phyloP scores from a whole-genome alignment of 2,888 invertebrate species.

The Iphiclides podalirius region DNA sequence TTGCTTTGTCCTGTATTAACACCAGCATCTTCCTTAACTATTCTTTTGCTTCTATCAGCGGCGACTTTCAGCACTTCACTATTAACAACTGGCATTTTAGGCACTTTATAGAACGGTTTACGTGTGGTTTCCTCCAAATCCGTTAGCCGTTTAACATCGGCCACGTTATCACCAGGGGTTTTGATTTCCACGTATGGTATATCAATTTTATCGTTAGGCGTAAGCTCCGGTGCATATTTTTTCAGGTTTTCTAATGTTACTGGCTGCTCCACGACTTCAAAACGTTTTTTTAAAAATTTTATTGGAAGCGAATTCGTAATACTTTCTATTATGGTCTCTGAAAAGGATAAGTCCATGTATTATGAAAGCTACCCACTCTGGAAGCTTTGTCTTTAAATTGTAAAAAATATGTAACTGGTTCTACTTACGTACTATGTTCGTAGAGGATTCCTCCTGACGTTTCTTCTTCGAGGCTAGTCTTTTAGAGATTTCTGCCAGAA shows the following conservation, averaged over 20 bases:
- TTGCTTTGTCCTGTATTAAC: conserved; percentile 56
- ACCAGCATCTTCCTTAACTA: conserved; percentile 46
- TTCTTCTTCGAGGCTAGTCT: conserved; percentile 55
- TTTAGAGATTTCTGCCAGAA: conserved; percentile 58
- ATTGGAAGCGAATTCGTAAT: conserved; percentile 63
- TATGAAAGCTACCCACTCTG: too few species aligned
- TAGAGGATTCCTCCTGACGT: conserved; percentile 48
- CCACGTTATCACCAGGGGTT: conserved; percentile 24
- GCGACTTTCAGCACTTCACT: conserved; percentile 58
- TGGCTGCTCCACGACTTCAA: conserved; percentile 48
- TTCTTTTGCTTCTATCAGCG: conserved; percentile 37
- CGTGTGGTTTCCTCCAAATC: conserved; percentile 27
- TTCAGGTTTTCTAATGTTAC: conserved; percentile 55
- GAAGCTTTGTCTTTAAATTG: too few species aligned
- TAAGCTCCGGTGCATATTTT: conserved; percentile 55
- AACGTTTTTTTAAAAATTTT: conserved; percentile 47
- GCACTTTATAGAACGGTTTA: conserved; percentile 48
- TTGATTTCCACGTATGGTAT: conserved; percentile 27
- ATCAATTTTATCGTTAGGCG: conserved; percentile 48
- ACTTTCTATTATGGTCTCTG: conserved; percentile 63
- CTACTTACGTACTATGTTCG: conserved; percentile 62
- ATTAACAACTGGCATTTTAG: conserved; percentile 63
- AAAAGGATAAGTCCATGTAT: too few species aligned
- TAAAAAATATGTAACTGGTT: too few species aligned
- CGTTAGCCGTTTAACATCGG: conserved; percentile 27